Conservation (phyloP, 2,888 invertebrate genomes). For the Anorthoa munda region DNA sequence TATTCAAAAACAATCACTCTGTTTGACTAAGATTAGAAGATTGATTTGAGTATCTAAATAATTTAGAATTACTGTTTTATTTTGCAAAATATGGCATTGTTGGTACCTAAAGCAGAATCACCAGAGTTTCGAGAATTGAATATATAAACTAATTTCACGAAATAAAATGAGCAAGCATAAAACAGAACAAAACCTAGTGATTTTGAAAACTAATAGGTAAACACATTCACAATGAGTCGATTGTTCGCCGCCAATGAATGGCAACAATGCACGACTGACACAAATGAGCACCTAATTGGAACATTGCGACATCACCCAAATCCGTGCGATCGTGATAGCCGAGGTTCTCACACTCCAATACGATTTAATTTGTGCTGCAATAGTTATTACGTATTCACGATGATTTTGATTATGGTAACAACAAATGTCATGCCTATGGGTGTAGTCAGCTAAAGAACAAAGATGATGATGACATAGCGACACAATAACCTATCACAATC, state of each 20-base stretch:
- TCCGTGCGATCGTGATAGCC: slow-evolving; percentile 81
- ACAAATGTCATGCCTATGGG: slow-evolving; percentile 9
- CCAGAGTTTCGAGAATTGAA: background rate
- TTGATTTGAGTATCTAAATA: background rate
- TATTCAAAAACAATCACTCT: background rate
- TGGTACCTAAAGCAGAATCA: background rate
- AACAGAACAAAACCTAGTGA: slow-evolving; percentile 67
- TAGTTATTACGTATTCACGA: slow-evolving; percentile 49
- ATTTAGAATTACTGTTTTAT: background rate
- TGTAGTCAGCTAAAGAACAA: slow-evolving; percentile 16
- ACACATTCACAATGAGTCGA: slow-evolving; percentile 79
- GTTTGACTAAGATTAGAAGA: background rate
- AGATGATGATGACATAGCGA: slow-evolving; percentile 12
- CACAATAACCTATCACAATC: slow-evolving; percentile 8
- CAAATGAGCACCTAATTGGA: slow-evolving; percentile 90
- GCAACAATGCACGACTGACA: slow-evolving; percentile 87
- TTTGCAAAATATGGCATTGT: background rate
- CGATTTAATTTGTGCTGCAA: slow-evolving; percentile 68
- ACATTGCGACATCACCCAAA: slow-evolving; percentile 86
- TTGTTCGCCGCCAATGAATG: slow-evolving; percentile 86
- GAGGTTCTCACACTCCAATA: slow-evolving; percentile 73
- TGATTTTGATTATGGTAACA: slow-evolving; percentile 42
- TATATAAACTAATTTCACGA: slow-evolving; percentile 16
- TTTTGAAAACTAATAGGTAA: slow-evolving; percentile 80
- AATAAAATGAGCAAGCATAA: slow-evolving; percentile 47